Base-by-base conservation (phyloP, 2,888 invertebrate genomes). In the Tetramorium bicarinatum region DNA sequence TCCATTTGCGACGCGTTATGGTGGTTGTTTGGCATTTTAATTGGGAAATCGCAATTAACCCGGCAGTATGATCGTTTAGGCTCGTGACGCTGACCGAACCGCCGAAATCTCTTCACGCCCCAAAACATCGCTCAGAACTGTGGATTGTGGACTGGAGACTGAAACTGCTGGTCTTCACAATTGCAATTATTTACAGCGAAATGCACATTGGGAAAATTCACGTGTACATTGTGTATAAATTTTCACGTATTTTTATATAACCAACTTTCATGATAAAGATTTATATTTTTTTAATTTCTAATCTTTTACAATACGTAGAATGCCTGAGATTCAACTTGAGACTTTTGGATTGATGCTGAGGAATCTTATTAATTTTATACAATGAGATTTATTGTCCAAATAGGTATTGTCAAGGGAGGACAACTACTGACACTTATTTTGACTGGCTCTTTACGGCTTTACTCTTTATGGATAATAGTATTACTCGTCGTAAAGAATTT, bases 11-110 rank as follows among this genome's bases (percentile, higher is more conserved):
- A 87, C 89, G 88, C 89, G 86, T 91, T 90, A 89, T 88, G 86
- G 83, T 69, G 82, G 84, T 86, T 89, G 88, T 92, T 92, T 91
- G 91, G 90, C 85, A 91, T 90, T 92, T 92, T 93, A 92, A 93
- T 92, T 92, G 91, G 91, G 87, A 92, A 93, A 93, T 92, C 89
- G 91, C 92, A 93, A 93, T 93, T 92, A 92, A 91, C 89, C 89
- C 84, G 88, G 77, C 88, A 84, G 85, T 87, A 90, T 91, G 89
- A 88, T 89, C 89, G 86, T 87, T 67, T 56, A 77, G 54, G 44
- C 66, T 34, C 29, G 25, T 75, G 79, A 54, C 34, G 66, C 54
- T 54, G 52, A 66, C 66, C 67, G 67, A 54, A 59, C 71, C 25
- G 47, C 59, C 49, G 56, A 81, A 54, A 75, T 64, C 62, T 74